Base-by-base conservation (phyloP, 2,888 invertebrate genomes). In the Ischnus inquisitorius region DNA sequence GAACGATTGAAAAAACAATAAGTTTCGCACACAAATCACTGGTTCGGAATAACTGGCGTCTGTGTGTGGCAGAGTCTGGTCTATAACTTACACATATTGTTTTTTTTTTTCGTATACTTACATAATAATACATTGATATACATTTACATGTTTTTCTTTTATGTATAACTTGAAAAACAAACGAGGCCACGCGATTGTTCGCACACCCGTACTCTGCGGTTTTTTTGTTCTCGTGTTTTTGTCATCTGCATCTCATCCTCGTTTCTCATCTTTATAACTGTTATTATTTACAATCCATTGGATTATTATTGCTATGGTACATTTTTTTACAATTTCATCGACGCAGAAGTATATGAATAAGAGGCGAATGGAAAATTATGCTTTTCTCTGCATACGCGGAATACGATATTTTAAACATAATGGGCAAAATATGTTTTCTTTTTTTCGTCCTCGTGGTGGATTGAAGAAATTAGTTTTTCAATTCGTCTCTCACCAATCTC, bases 251-350 rank as follows among this genome's bases (percentile, higher is more conserved):
- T 16, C 12, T 67, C 43, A 22, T 51, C 25, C 12, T 64, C 14
- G 34, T 16, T 39, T 12, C 93, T 90, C 25, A 94, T 90, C 84
- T 94, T 94, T 94, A 94, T 95, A 54, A 84, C 86, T 78, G 86
- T 81, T 69, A 77, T 82, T 90, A 90, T 89, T 82, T 90, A 90
- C 90, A 91, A 79, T 86, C 83, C 85, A 85, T 68, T 75, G 72
- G 83, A 84, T 86, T 85, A 87, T 91, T 91, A 90, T 90, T 90
- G 90, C 90, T 87, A 90, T 90, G 84, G 72, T 90, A 90, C 90
- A 90, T 90, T 88, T 90, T 88, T 90, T 28, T 60, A 60, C 60
- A 60, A 60, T 54, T 28, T 85, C 65, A 46, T 75, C 67, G 69
- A 77, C 64, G 22, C 65, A 22, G 41, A 34, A 16, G n/a, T 25